A percentile compares a stretch with the other conserved stretches of the same genome.
These are phyloP conservation scores for Nomada fucata DNA, from an alignment of 2,888 invertebrate species.

Conservation along the genomic window DNA sequence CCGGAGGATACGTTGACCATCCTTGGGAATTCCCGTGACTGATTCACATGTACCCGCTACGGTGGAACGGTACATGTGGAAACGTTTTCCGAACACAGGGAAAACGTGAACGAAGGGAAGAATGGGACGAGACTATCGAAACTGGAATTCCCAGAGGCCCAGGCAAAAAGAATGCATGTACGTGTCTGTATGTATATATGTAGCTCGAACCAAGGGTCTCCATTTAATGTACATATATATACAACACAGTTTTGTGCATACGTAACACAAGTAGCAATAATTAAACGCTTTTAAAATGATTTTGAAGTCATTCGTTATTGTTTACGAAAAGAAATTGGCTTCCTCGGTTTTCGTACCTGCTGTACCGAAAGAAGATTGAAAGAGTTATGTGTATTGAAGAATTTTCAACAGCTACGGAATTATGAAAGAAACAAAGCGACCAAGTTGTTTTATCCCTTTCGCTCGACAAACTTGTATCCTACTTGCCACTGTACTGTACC, in stretches of 20 bases:
- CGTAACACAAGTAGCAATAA: too few relatives aligned
- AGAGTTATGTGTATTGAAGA: conserved; percentile 28
- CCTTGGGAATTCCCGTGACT: conserved; percentile 40
- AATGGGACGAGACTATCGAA: background rate
- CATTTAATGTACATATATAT: too few relatives aligned
- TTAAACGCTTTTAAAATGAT: too few relatives aligned
- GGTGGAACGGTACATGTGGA: conserved; percentile 19
- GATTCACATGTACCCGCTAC: conserved; percentile 28
- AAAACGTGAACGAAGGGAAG: conserved; percentile 11
- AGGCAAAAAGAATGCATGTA: background rate
- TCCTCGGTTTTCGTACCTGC: too few relatives aligned
- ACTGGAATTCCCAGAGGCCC: conserved; percentile 13
- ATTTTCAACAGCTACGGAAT: conserved; percentile 21
- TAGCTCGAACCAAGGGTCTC: too few relatives aligned
- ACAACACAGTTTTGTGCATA: too few relatives aligned
- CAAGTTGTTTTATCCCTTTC: conserved; percentile 20
- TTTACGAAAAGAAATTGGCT: too few relatives aligned
- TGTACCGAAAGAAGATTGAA: background rate
- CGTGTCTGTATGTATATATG: background rate
- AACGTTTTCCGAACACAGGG: conserved; percentile 13
- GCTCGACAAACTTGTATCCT: conserved; percentile 33
- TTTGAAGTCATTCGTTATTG: too few relatives aligned
- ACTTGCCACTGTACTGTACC: conserved; percentile 34
- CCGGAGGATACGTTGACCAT: conserved; percentile 13
- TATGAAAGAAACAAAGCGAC: conserved; percentile 33